Conservation (phyloP, 2,797 vertebrate genomes). For the Sarcophilus harrisii region DNA sequence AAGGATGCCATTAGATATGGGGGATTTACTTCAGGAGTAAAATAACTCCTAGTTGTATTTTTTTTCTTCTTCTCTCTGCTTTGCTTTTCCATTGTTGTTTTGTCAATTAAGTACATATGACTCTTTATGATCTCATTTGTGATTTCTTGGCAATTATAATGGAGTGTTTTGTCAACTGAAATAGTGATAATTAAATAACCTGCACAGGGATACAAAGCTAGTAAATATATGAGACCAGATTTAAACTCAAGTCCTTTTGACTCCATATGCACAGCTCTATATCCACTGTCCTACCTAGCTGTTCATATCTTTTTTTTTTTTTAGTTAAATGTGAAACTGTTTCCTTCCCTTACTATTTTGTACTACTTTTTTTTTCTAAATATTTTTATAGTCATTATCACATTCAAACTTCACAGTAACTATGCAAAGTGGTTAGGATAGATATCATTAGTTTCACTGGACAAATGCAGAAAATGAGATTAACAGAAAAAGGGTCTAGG, state of each 20-base stretch:
- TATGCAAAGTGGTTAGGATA: neutral
- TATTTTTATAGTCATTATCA: neutral
- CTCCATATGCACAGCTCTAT: too few relatives aligned
- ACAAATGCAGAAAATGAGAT: neutral
- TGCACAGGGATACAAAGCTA: too few relatives aligned
- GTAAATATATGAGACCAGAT: too few relatives aligned
- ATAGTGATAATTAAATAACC: too few relatives aligned
- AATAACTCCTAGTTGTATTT: neutral
- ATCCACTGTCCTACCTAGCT: too few relatives aligned
- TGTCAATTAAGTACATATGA: neutral
- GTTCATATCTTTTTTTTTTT: neutral
- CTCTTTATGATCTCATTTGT: neutral
- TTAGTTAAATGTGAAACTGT: neutral
- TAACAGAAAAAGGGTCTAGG: neutral
- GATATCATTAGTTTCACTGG: neutral
- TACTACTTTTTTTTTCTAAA: neutral
- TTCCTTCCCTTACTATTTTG: neutral
- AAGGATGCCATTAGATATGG: neutral
- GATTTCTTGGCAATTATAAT: neutral
- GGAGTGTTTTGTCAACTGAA: neutral
- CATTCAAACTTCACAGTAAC: neutral
- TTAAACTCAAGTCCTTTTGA: too few relatives aligned
- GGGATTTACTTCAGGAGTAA: neutral
- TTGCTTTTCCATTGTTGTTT: neutral
- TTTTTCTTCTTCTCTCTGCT: neutral